These are phyloP conservation scores for Argya squamiceps DNA, from an alignment of 2,797 vertebrate species.

Conservation along the genomic window DNA sequence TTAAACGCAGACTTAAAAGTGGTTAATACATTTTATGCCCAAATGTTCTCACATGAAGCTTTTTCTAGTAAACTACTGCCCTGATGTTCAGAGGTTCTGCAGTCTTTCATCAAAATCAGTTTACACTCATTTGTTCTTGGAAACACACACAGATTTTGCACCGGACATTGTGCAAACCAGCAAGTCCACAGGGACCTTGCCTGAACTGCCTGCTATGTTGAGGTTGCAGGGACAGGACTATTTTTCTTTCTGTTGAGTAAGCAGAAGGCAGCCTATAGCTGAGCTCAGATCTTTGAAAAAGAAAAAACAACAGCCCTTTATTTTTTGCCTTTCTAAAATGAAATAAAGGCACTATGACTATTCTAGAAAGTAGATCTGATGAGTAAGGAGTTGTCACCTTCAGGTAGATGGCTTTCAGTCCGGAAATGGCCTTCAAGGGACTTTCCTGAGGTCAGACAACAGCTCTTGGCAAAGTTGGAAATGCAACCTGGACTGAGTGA, in stretches of 20 bases:
- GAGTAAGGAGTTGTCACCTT: neutral
- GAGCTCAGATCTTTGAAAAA: neutral
- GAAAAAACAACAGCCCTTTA: neutral
- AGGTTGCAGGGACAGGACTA: neutral
- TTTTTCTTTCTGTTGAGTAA: neutral
- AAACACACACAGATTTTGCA: neutral
- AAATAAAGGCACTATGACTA: neutral
- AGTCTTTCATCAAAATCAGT: neutral
- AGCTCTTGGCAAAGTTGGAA: neutral
- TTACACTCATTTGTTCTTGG: neutral
- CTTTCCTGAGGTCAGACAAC: neutral
- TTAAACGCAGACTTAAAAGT: constrained; percentile 37
- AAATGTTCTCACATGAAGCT: neutral
- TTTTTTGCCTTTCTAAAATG: neutral
- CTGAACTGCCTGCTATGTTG: neutral
- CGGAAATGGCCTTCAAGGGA: neutral
- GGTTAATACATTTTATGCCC: constrained; percentile 17
- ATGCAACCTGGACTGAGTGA: neutral
- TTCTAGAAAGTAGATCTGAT: neutral
- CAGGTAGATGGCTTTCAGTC: neutral
- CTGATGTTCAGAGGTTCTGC: neutral
- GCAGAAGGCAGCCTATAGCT: neutral
- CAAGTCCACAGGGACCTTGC: neutral
- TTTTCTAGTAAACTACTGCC: neutral
- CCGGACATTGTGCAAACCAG: neutral